Base-by-base conservation (phyloP, 2,113 vertebrate species). In the Apeltes quadracus region DNA sequence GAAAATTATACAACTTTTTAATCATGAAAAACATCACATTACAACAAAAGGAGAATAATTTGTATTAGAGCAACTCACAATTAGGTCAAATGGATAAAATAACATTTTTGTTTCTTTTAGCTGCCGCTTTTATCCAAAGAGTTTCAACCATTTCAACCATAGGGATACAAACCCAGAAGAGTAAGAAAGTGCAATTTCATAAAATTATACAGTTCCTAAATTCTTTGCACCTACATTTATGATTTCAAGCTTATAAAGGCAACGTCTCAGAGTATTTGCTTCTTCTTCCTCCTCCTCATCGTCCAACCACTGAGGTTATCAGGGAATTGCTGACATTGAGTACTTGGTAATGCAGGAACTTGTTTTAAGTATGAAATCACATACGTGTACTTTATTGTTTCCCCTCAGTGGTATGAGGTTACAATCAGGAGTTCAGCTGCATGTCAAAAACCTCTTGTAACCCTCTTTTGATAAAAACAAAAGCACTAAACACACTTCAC, bases 281-380 rank as follows among this genome's bases (percentile, higher is more conserved):
- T 55, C 66, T 5, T 74, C 63, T 3, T 74, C 5, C 0, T 66
- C 18, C 1, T 14, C 0, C 0, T 69, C 20, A 16, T 84, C n/a
- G 0, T 88, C 87, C 22, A 90, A 71, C 85, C 86, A 88, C 38
- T 88, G 79, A 56, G 84, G 72, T 3, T 14, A 12, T 4, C 16
- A 9, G 6, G 10, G n/a, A 48, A 54, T 66, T 7, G 32, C 3
- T 57, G 61, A 38, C 29, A 64, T 46, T 7, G 16, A 57, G n/a
- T 11, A 55, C 23, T 41, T 32, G 22, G 7, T 23, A 23, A 41
- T 18, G 0, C 3, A 32, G 23, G 22, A 27, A 6, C 15, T 51
- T 8, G 22, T 27, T 41, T 2, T 16, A 18, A 9, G 8, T 55
- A 18, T 54, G 63, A 66, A 46, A 7, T 51, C 29, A 22, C 43